Evolutionary conservation across 2,888 invertebrate species (phyloP).

Genomic region (Melanchra persicariae): DNA sequence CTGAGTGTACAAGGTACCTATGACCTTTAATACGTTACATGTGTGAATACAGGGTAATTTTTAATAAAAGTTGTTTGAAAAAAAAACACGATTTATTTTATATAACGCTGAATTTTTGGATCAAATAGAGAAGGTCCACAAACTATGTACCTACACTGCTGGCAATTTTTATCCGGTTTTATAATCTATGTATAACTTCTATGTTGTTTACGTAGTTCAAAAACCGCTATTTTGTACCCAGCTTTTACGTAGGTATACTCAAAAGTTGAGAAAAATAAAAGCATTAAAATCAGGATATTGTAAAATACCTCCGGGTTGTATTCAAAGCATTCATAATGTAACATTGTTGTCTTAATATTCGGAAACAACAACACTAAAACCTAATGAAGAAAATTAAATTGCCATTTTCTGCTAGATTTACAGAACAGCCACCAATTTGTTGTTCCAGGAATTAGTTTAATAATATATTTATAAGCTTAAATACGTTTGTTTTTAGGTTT

Average conservation of each 20-base stretch:
- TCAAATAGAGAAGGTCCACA: background rate
- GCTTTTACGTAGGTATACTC: background rate
- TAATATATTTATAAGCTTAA: conserved; percentile 46
- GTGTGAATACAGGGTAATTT: background rate
- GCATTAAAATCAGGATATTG: conserved; percentile 8
- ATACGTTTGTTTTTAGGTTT: conserved; percentile 36
- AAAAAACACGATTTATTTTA: too few species aligned
- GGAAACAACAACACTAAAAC: conserved; percentile 37
- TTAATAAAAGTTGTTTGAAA: background rate
- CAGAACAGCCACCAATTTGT: conserved; percentile 51
- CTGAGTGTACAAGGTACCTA: too few species aligned
- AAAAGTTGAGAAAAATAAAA: conserved; percentile 4
- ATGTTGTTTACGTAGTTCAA: background rate
- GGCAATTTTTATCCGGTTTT: background rate
- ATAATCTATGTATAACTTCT: background rate
- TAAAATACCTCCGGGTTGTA: conserved; percentile 3
- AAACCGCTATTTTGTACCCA: background rate
- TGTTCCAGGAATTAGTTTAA: conserved; percentile 44
- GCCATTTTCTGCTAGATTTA: conserved; percentile 39
- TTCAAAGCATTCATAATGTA: conserved; percentile 22
- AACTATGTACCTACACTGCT: background rate
- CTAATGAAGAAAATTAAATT: conserved; percentile 50
- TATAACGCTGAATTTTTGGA: background rate
- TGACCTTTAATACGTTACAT: conserved; percentile 16
- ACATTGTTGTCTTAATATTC: conserved; percentile 29